Conservation (phyloP, 2,888 invertebrate species). For the Acanthoscelides obtectus region DNA sequence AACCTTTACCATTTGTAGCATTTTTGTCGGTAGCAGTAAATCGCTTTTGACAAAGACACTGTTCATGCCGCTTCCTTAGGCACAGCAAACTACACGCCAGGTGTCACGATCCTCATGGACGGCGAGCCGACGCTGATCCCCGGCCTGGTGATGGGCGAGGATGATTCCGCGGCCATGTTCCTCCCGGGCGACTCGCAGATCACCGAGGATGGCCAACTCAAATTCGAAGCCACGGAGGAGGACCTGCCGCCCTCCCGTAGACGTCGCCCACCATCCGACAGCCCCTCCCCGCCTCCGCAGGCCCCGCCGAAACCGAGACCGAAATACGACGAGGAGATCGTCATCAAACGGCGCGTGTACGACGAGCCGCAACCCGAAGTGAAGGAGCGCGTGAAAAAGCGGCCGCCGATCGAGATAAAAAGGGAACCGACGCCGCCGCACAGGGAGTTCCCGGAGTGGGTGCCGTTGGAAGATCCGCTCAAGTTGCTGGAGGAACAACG, state of each 20-base stretch:
- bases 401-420: slow-evolving; percentile 23
- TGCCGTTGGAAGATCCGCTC: slow-evolving; percentile 38
- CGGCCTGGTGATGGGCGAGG: slow-evolving; percentile 65
- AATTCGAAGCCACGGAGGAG: slow-evolving; percentile 40
- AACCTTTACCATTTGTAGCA: no score
- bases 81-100: slow-evolving; percentile 70
- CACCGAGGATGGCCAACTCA: slow-evolving; percentile 41
- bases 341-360: slow-evolving; percentile 37
- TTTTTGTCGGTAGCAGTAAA: no score
- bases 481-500: slow-evolving; percentile 34
- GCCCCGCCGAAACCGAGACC: slow-evolving; percentile 30
- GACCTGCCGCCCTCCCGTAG: slow-evolving; percentile 30
- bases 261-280: slow-evolving; percentile 25
- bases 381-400: slow-evolving; percentile 38
- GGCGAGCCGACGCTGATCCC: slow-evolving; percentile 74
- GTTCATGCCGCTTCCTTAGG: no score
- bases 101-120: slow-evolving; percentile 70
- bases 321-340: slow-evolving; percentile 34
- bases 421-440: slow-evolving; percentile 28
- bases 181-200: slow-evolving; percentile 43
- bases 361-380: slow-evolving; percentile 36
- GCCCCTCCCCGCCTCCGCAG: slow-evolving; percentile 29
- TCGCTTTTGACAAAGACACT: no score
- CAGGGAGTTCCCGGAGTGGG: slow-evolving; percentile 29
- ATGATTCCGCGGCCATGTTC: slow-evolving; percentile 41